Evolutionary conservation across 2,888 invertebrate species (phyloP).

Genomic region (Andrena marginata): DNA sequence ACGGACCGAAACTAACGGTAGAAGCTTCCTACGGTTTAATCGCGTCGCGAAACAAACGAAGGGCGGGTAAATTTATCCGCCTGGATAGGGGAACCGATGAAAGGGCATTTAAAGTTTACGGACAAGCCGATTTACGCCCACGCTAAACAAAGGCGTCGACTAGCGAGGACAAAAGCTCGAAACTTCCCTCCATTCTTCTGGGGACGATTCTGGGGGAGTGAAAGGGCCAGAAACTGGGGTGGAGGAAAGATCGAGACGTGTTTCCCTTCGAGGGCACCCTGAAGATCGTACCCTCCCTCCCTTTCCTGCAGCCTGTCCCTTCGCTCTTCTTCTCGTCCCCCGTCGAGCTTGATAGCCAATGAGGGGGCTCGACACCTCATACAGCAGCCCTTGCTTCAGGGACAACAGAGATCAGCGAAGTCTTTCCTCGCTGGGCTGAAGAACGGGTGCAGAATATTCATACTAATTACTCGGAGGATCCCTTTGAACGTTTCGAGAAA

Average conservation of each 20-base stretch:
- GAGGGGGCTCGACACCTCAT: constrained; percentile 40
- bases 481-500: constrained; percentile 27
- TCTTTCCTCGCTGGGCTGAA: constrained; percentile 4
- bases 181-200: constrained; percentile 24
- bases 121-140: constrained; percentile 51
- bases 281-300: neutral
- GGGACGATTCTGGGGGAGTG: neutral
- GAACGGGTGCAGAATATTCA: constrained; percentile 42
- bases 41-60: constrained; percentile 13
- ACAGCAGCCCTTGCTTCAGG: neutral
- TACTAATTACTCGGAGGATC: constrained; percentile 63
- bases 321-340: constrained; percentile 16
- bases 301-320: neutral
- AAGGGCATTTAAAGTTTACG: constrained; percentile 69
- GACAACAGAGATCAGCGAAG: neutral
- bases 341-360: constrained; percentile 39
- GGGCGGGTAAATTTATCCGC: constrained; percentile 45
- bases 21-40: constrained; percentile 29
- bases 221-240: neutral
- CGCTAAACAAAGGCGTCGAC: constrained; percentile 63
- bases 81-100: constrained; percentile 47
- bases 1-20: neutral
- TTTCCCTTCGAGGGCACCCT: neutral
- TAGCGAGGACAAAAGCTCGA: constrained; percentile 53
- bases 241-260: constrained; percentile 17